Evolutionary conservation across 1,140 invertebrate genomes (phyloP), one percentile per base, ranked within the genome.

Genomic region (Cataglyphis hispanica): DNA sequence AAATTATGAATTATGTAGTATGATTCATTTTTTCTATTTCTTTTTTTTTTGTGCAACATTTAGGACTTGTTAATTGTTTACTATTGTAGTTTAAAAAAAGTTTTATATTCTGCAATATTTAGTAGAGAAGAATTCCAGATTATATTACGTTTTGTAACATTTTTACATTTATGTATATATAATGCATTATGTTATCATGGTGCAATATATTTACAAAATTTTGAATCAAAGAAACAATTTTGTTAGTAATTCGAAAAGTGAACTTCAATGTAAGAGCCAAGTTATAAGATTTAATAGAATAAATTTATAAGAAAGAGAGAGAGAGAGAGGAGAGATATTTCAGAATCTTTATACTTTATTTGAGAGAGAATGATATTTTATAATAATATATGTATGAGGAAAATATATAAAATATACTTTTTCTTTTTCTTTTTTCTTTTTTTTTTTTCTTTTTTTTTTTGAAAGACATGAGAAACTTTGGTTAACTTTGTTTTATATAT

Each of bases 401-500:
- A 74, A 46, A 16, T n/a, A 56, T 31, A 58, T 0, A 25, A n/a
- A n/a, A n/a, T n/a, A n/a, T n/a, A n/a, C n/a, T n/a, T n/a, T n/a
- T n/a, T n/a, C n/a, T n/a, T n/a, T n/a, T n/a, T n/a, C n/a, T n/a
- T n/a, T 10, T n/a, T 11, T 19, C 66, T 53, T 50, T 4, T 4
- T 31, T 31, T 1, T 31, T 3, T 31, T 31, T 31, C 2, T 3
- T 31, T 31, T 31, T 34, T 74, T 61, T 8, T 46, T 56, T 10
- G 40, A 58, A 40, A 46, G 16, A 80, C 22, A 22, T 67, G 80
- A 89, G 64, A 89, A 90, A 83, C 78, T 90, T 85, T 90, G 63
- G 70, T 87, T 75, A 66, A 81, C 13, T 31, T 87, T 84, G 46
- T 89, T 85, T 88, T 88, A 77, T 64, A 64, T 88, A 83, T 50